A percentile compares a stretch with the other conserved stretches of the same genome.
These are phyloP conservation scores for Nemotelus nigrinus DNA, from an alignment of 2,888 invertebrate species.

Conservation along the genomic window DNA sequence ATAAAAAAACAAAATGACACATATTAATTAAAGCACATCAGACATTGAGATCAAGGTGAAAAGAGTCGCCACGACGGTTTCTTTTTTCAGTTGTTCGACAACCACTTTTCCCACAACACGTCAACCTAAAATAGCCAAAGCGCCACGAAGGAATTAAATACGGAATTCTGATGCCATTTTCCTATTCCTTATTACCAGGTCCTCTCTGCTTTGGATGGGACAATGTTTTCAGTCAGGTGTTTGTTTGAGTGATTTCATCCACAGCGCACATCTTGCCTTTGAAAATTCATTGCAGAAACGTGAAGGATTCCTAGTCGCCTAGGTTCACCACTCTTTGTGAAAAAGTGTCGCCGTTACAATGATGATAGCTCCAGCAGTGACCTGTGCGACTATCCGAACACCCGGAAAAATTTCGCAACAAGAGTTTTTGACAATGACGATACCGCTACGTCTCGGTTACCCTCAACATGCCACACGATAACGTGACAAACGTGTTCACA, in stretches of 20 bases:
- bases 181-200: background rate
- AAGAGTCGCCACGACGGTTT: background rate
- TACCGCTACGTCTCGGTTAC: background rate
- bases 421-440: constrained; percentile 10
- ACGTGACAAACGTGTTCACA: constrained; percentile 23
- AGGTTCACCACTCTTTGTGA: background rate
- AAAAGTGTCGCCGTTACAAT: too few relatives aligned
- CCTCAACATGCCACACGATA: constrained; percentile 15
- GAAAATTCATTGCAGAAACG: constrained; percentile 26
- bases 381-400: background rate
- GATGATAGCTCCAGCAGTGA: too few relatives aligned
- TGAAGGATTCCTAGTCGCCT: background rate
- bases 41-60: background rate
- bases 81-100: too few relatives aligned
- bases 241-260: background rate
- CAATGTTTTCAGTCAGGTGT: background rate
- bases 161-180: background rate
- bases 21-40: constrained; percentile 26
- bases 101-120: background rate
- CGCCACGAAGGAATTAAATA: background rate
- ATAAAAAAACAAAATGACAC: constrained; percentile 1
- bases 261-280: background rate
- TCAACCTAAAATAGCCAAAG: background rate
- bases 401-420: background rate
- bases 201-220: background rate